phyloP scores from a whole-genome alignment of 1,140 invertebrate species.

The Glomeris maerens region DNA sequence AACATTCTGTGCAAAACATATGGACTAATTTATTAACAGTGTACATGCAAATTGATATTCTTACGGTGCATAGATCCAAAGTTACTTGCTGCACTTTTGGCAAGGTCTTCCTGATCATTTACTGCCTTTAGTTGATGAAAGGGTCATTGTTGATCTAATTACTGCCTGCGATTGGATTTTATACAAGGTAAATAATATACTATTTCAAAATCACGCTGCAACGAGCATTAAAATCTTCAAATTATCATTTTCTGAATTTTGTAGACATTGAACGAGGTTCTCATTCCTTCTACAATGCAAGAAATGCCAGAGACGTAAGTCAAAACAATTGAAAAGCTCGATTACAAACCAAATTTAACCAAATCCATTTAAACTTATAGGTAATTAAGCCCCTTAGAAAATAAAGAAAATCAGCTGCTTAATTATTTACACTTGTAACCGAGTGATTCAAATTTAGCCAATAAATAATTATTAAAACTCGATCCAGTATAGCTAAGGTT shows the following conservation, averaged over 20 bases:
- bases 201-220: background rate
- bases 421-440: too few relatives aligned
- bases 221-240: constrained; percentile 30
- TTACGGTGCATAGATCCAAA: constrained; percentile 31
- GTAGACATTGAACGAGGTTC: constrained; percentile 19
- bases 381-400: too few relatives aligned
- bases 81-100: constrained; percentile 41
- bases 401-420: too few relatives aligned
- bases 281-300: constrained; percentile 9
- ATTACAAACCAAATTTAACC: constrained; percentile 4
- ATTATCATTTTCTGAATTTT: constrained; percentile 28
- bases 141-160: constrained; percentile 34
- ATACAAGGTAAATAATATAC: constrained; percentile 32
- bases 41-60: constrained; percentile 11
- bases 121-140: constrained; percentile 30
- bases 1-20: too few relatives aligned
- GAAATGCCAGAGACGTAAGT: constrained; percentile 11
- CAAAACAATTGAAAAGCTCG: background rate
- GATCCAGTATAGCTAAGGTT: too few relatives aligned
- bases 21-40: too few relatives aligned
- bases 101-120: constrained; percentile 40
- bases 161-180: constrained; percentile 40
- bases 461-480: too few relatives aligned
- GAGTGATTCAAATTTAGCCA: too few relatives aligned
- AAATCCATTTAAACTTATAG: background rate